phyloP scores from a whole-genome alignment of 2,888 invertebrate genomes.

The Helobdella robusta region DNA sequence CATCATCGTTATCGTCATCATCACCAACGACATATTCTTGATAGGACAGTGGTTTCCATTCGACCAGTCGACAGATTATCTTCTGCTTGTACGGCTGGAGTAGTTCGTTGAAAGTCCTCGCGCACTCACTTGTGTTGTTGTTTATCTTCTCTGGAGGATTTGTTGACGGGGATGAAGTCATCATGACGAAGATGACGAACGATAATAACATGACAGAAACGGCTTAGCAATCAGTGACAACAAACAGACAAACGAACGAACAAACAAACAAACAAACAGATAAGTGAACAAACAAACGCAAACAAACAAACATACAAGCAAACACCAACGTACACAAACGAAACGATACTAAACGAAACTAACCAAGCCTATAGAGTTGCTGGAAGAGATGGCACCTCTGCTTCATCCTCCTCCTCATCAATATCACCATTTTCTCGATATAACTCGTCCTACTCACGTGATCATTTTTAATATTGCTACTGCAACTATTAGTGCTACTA shows the following conservation, averaged over 20 bases:
- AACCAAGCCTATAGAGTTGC: neutral
- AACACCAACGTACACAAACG: no score
- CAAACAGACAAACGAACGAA: no score
- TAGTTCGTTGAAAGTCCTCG: conserved; percentile 40
- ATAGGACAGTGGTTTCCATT: conserved; percentile 64
- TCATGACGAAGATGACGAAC: no score
- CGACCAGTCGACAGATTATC: conserved; percentile 53
- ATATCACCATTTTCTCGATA: conserved; percentile 4
- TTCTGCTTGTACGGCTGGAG: conserved; percentile 48
- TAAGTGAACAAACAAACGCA: no score
- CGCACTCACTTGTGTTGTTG: conserved; percentile 36
- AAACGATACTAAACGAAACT: no score
- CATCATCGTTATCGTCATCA: conserved; percentile 30
- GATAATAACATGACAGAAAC: no score
- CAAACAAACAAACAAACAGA: no score
- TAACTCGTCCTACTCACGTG: conserved; percentile 5
- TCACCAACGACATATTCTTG: conserved; percentile 54
- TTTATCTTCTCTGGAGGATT: neutral
- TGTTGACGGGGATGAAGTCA: neutral
- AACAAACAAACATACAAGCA: no score
- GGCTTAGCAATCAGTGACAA: no score
- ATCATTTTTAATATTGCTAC: no score
- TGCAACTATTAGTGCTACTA: no score
- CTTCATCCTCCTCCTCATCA: neutral
- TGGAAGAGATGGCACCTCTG: neutral